phyloP scores from a whole-genome alignment of 2,797 vertebrate species.

The Typhlichthys eigenmanni region DNA sequence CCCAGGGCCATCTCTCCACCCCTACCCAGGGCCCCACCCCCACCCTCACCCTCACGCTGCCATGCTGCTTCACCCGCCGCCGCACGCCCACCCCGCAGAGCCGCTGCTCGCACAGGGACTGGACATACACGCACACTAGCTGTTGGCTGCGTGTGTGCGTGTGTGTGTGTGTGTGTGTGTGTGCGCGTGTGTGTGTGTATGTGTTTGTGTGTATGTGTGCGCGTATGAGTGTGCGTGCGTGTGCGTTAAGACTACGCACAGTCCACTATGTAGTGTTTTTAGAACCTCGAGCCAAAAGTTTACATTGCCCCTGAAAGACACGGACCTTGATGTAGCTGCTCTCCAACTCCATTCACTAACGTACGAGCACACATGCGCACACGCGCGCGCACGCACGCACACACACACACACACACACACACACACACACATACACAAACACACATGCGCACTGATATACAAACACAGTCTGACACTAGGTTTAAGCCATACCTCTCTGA shows the following conservation, averaged over 20 bases:
- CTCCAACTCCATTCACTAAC: conserved; percentile 16
- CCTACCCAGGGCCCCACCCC: conserved; percentile 74
- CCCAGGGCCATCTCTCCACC: conserved; percentile 73
- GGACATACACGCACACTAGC: conserved; percentile 83
- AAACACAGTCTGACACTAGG: conserved; percentile 59
- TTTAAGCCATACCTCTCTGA: conserved; percentile 75
- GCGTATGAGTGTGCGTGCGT: conserved; percentile 5
- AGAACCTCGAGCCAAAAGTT: conserved; percentile 63
- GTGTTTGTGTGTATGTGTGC: conserved; percentile 5
- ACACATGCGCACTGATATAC: conserved; percentile 27
- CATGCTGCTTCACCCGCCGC: conserved; percentile 79
- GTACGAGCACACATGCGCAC: conserved; percentile 31
- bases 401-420: conserved; percentile 14
- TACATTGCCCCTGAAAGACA: conserved; percentile 71
- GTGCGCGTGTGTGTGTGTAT: conserved; percentile 29
- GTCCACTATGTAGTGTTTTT: conserved; percentile 64
- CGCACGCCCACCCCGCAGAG: conserved; percentile 78
- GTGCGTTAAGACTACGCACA: conserved; percentile 36
- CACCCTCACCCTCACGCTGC: conserved; percentile 76
- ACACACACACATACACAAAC: conserved; percentile 17
- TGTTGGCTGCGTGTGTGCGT: conserved; percentile 13
- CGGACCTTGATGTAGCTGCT: conserved; percentile 69
- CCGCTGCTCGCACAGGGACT: conserved; percentile 81
- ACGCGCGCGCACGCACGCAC: conserved; percentile 3
- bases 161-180: conserved; percentile 26